These are phyloP conservation scores for Cynodonichthys magdalenae DNA, from an alignment of 2,797 vertebrate species.

Conservation along the genomic window DNA sequence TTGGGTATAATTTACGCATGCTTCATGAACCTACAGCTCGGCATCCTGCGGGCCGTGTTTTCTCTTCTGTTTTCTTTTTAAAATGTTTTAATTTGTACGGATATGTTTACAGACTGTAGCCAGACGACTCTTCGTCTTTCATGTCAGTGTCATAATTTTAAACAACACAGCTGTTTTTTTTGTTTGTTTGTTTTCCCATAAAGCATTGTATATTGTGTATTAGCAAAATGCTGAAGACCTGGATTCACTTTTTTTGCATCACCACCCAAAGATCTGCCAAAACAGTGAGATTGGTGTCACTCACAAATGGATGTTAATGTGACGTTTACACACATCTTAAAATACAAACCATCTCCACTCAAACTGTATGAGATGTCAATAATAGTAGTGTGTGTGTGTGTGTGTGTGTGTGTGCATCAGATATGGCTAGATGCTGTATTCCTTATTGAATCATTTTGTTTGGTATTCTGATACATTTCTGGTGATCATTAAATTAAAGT, in stretches of 20 bases:
- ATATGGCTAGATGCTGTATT: conserved; percentile 74
- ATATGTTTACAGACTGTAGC: conserved; percentile 82
- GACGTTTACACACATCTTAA: conserved; percentile 63
- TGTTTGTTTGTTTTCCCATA: conserved; percentile 18
- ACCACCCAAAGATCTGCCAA: conserved; percentile 70
- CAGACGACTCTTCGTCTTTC: conserved; percentile 63
- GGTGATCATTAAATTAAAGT: conserved; percentile 69
- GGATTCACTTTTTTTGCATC: conserved; percentile 65
- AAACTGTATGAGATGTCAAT: conserved; percentile 75
- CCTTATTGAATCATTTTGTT: conserved; percentile 71
- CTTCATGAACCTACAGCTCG: conserved; percentile 82
- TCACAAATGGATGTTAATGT: conserved; percentile 50
- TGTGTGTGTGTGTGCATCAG: conserved; percentile 74
- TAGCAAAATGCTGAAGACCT: conserved; percentile 50
- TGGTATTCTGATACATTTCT: conserved; percentile 76
- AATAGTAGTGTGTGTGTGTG: conserved; percentile 77
- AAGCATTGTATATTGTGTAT: conserved; percentile 38
- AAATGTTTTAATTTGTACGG: conserved; percentile 89
- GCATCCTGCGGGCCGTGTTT: conserved; percentile 80
- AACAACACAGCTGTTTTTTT: conserved; percentile 28
- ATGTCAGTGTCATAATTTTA: conserved; percentile 61
- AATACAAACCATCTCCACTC: conserved; percentile 63
- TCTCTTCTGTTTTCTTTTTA: conserved; percentile 72
- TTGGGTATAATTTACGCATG: conserved; percentile 88
- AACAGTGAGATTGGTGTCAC: conserved; percentile 43